These are phyloP conservation scores for Ameiurus melas DNA, from an alignment of 2,113 vertebrate genomes.

Conservation along the genomic window DNA sequence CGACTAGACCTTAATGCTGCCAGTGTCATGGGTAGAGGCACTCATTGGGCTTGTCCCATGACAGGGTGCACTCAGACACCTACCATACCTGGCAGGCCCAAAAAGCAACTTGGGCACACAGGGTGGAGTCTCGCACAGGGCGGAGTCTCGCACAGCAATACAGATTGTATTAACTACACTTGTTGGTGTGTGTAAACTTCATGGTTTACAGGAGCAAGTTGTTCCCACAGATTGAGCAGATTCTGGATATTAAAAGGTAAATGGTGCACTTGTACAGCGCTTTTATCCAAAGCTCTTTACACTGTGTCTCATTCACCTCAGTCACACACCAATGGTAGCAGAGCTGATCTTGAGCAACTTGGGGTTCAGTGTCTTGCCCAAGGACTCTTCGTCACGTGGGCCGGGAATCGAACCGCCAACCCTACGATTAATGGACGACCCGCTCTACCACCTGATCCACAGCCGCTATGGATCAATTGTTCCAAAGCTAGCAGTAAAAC, in stretches of 20 bases:
- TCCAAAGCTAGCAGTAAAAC: background rate
- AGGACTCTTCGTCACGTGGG: too few species aligned
- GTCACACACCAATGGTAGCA: too few species aligned
- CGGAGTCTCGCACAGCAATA: background rate
- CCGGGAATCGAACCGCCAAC: too few species aligned
- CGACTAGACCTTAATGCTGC: background rate
- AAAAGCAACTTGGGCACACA: background rate
- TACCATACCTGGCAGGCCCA: background rate
- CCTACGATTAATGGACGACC: too few species aligned
- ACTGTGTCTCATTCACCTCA: too few species aligned
- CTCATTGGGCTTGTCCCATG: background rate
- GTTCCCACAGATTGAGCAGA: background rate
- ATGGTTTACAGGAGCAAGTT: background rate
- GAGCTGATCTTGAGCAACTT: too few species aligned
- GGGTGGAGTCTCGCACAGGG: background rate
- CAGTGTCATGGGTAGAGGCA: background rate
- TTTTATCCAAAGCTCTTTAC: too few species aligned
- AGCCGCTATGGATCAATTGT: background rate
- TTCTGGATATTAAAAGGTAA: background rate
- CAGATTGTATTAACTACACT: background rate
- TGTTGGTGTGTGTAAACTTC: background rate
- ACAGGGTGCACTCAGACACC: background rate
- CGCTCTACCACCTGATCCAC: too few species aligned
- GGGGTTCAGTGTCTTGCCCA: too few species aligned
- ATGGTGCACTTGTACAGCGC: too few species aligned